phyloP scores from a whole-genome alignment of 2,888 invertebrate species.

The Nysson spinosus region DNA sequence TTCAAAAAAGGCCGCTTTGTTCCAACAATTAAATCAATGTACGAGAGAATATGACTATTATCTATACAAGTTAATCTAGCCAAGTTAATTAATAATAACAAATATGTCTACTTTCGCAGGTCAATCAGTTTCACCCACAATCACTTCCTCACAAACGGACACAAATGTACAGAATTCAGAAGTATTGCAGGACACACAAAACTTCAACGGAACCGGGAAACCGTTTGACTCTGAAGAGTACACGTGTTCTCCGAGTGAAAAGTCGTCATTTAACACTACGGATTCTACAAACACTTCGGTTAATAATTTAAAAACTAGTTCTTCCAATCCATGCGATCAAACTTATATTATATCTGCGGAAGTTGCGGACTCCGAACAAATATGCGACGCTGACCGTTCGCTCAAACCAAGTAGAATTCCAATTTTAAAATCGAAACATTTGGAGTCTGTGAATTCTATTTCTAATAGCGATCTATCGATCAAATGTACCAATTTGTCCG shows the following conservation, averaged over 20 bases:
- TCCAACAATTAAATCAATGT: constrained; percentile 70
- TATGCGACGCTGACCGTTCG: constrained; percentile 57
- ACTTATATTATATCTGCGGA: constrained; percentile 2
- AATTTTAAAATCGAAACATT: constrained; percentile 64
- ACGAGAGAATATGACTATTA: constrained; percentile 18
- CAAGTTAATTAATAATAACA: too few relatives aligned
- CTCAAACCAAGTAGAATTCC: constrained; percentile 71
- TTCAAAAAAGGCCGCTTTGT: constrained; percentile 84
- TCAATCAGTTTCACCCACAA: constrained; percentile 33
- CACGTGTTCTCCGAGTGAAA: constrained; percentile 19
- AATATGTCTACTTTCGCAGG: constrained; percentile 22
- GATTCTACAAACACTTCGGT: constrained; percentile 10
- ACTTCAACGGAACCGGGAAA: constrained; percentile 31
- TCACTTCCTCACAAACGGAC: constrained; percentile 26
- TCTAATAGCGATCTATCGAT: constrained; percentile 62
- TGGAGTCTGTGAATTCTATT: constrained; percentile 53
- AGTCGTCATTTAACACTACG: constrained; percentile 9
- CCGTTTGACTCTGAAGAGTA: constrained; percentile 37
- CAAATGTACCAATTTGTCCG: constrained; percentile 54
- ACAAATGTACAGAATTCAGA: constrained; percentile 37
- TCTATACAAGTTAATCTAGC: too few relatives aligned
- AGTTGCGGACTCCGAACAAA: constrained; percentile 41
- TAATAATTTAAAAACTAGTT: constrained; percentile 25
- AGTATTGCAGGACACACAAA: constrained; percentile 41
- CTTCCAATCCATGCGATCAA: constrained; percentile 22